phyloP scores from a whole-genome alignment of 2,888 invertebrate genomes.

The Pollenia griseotomentosa region DNA sequence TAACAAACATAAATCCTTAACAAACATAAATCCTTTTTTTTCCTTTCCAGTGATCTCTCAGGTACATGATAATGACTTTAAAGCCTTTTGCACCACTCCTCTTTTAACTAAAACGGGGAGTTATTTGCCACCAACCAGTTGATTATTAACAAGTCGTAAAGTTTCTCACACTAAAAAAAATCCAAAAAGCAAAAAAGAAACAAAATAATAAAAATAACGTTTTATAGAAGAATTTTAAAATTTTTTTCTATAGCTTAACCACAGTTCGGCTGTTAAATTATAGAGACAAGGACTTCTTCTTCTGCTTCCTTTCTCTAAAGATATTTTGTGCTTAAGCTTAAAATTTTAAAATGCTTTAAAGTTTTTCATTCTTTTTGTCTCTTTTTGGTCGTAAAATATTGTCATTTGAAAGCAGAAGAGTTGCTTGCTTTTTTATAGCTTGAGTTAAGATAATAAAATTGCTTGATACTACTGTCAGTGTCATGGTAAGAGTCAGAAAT shows the following conservation, averaged over 20 bases:
- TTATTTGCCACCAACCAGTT: constrained; percentile 63
- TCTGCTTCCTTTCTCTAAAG: not conserved
- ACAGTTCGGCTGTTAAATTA: constrained; percentile 33
- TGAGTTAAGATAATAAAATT: constrained; percentile 62
- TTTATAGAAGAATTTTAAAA: constrained; percentile 40
- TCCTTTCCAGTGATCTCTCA: constrained; percentile 70
- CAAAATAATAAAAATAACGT: constrained; percentile 43
- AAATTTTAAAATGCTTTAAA: constrained; percentile 46
- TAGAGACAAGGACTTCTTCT: not conserved
- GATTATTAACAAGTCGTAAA: constrained; percentile 69
- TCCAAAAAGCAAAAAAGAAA: not conserved
- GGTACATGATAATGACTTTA: constrained; percentile 55
- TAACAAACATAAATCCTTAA: constrained; percentile 63
- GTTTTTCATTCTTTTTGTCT: not conserved
- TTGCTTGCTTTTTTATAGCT: constrained; percentile 30
- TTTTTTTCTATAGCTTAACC: constrained; percentile 41
- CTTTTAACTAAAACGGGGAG: constrained; percentile 12
- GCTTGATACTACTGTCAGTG: constrained; percentile 34
- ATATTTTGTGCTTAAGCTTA: constrained; percentile 6
- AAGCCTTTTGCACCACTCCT: not conserved
- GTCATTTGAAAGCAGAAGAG: constrained; percentile 10
- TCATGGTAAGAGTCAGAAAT: not conserved
- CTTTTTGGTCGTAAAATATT: constrained; percentile 54
- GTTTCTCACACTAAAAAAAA: not conserved
- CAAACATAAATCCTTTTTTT: constrained; percentile 71